Evolutionary conservation across 1,140 invertebrate species (phyloP).

Genomic region (Drosophila cardini): DNA sequence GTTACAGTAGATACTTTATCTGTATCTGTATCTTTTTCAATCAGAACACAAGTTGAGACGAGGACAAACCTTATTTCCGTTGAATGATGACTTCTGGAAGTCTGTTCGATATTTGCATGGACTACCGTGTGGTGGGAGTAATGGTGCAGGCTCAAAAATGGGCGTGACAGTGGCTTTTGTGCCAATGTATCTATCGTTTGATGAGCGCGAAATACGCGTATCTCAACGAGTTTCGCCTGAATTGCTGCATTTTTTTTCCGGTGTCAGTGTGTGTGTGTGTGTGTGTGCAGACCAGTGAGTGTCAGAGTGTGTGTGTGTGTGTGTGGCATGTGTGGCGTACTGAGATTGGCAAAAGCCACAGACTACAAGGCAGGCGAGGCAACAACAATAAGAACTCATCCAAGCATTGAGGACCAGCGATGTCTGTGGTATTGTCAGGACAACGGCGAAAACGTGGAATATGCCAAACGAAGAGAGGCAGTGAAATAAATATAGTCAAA

Average conservation of each 20-base stretch:
- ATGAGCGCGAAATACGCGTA: conserved; percentile 63
- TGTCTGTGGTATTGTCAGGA: conserved; percentile 58
- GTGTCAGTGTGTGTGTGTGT: neutral
- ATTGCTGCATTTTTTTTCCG: conserved; percentile 68
- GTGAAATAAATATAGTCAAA: too few relatives aligned
- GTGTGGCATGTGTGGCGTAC: conserved; percentile 25
- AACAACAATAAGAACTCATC: conserved; percentile 48
- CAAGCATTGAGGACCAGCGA: conserved; percentile 17
- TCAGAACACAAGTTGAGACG: neutral
- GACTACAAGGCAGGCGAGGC: conserved; percentile 51
- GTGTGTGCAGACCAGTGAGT: neutral
- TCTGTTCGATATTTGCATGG: conserved; percentile 9
- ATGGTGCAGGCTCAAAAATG: too few relatives aligned
- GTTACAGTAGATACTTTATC: neutral
- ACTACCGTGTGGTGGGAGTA: neutral
- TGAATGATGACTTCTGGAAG: neutral
- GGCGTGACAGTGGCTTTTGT: neutral
- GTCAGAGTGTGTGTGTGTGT: neutral
- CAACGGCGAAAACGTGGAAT: conserved; percentile 47
- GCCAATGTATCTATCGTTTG: conserved; percentile 9
- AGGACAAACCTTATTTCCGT: conserved; percentile 6
- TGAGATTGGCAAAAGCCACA: conserved; percentile 75
- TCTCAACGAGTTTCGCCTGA: conserved; percentile 71
- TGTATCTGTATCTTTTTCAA: conserved; percentile 6
- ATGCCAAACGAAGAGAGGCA: conserved; percentile 16